These are phyloP conservation scores for Ostrea denselamellosa DNA, from an alignment of 1,140 invertebrate species.

Conservation along the genomic window DNA sequence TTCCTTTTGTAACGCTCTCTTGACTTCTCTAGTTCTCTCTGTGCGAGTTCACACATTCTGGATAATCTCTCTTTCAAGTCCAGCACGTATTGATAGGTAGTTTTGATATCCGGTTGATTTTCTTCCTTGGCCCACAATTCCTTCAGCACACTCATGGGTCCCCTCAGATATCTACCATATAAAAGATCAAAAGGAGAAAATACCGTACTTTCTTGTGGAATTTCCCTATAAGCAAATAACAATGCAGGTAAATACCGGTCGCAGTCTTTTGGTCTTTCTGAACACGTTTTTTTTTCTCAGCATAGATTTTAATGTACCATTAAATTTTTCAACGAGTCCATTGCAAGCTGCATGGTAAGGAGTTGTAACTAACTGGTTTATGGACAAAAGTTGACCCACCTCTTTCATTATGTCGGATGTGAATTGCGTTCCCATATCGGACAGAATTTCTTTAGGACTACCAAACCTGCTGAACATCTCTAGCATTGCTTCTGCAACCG, in stretches of 20 bases:
- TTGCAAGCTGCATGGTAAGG: too few relatives aligned
- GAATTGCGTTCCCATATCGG: too few relatives aligned
- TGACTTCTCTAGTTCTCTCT: conserved; percentile 42
- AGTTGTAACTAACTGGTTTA: conserved; percentile 54
- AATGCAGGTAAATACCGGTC: conserved; percentile 58
- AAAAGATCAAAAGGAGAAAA: conserved; percentile 68
- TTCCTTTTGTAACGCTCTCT: conserved; percentile 45
- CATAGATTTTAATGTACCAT: too few relatives aligned
- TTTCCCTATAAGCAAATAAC: conserved; percentile 60
- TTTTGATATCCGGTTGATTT: conserved; percentile 43
- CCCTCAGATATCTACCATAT: conserved; percentile 65
- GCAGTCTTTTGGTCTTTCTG: conserved; percentile 58
- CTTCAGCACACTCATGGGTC: conserved; percentile 59
- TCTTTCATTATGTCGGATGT: too few relatives aligned
- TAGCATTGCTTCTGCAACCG: too few relatives aligned
- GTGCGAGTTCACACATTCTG: conserved; percentile 53
- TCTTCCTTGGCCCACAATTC: conserved; percentile 54
- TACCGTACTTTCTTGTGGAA: conserved; percentile 54
- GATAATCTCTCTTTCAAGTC: conserved; percentile 55
- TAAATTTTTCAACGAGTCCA: too few relatives aligned
- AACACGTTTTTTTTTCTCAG: too few relatives aligned
- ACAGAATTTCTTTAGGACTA: too few relatives aligned
- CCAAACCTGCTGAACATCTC: too few relatives aligned
- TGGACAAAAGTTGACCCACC: conserved; percentile 52
- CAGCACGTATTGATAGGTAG: conserved; percentile 58